Percentiles rank a stretch among this genome's conserved stretches.
Conservation (phyloP, 2,888 invertebrate genomes). For the Volucella inflata region DNA sequence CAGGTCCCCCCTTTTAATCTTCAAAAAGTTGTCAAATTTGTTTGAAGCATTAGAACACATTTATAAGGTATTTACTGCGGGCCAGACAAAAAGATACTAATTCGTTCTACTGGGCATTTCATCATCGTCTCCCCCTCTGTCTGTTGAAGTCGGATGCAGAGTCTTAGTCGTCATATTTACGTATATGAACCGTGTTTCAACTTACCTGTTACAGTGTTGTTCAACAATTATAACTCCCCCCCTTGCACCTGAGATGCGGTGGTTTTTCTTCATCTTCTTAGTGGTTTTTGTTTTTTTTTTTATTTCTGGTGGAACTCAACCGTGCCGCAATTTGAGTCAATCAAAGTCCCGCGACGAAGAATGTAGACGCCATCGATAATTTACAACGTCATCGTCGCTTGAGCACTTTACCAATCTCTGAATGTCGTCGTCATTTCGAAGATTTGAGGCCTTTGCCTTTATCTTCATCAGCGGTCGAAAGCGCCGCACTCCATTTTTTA, state of each 20-base stretch:
- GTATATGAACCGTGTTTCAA: conserved; percentile 39
- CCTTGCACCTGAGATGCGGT: conserved; percentile 36
- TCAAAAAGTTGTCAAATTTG: conserved; percentile 64
- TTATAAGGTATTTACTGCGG: conserved; percentile 55
- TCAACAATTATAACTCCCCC: conserved; percentile 64
- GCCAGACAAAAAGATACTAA: conserved; percentile 49
- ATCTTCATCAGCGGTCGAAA: neutral
- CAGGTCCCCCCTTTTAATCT: too few species aligned
- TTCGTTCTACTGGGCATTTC: conserved; percentile 69
- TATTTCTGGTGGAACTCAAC: conserved; percentile 40
- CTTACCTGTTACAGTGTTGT: conserved; percentile 58
- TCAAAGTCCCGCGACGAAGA: conserved; percentile 76
- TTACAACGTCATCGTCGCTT: conserved; percentile 76
- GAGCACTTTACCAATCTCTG: conserved; percentile 71
- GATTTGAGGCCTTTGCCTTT: neutral
- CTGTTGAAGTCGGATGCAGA: too few species aligned
- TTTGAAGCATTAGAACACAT: conserved; percentile 63
- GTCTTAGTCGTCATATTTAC: conserved; percentile 66
- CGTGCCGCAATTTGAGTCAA: conserved; percentile 73
- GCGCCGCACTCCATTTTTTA: conserved; percentile 49
- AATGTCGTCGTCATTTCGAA: conserved; percentile 48
- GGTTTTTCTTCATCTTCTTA: conserved; percentile 38
- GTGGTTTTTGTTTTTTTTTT: conserved; percentile 36
- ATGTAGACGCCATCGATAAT: conserved; percentile 77
- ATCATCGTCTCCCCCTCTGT: conserved; percentile 54